Evolutionary conservation across 2,113 vertebrate genomes (phyloP).

Genomic region (Arvicanthis niloticus): DNA sequence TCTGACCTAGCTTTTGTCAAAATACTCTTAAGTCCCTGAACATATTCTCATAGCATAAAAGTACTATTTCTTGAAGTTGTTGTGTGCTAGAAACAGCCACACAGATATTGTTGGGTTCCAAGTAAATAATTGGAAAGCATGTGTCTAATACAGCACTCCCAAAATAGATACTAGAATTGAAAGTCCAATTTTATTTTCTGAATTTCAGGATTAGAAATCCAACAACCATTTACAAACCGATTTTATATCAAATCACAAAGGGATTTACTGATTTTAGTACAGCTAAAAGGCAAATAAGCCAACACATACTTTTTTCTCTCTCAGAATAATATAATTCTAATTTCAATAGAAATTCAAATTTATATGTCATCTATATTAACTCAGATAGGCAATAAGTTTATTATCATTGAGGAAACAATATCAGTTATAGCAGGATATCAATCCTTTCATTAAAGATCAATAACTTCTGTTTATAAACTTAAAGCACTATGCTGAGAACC

Average conservation of each 20-base stretch:
- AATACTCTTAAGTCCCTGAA: conserved; percentile 60
- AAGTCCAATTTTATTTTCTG: conserved; percentile 65
- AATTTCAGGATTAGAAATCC: conserved; percentile 67
- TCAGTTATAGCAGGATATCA: not conserved
- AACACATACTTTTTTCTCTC: conserved; percentile 24
- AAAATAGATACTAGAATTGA: conserved; percentile 67
- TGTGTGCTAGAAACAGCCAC: conserved; percentile 52
- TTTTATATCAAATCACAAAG: conserved; percentile 62
- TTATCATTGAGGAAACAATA: conserved; percentile 9
- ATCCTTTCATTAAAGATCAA: not conserved
- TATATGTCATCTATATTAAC: not conserved
- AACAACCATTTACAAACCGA: conserved; percentile 27
- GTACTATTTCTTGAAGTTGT: conserved; percentile 51
- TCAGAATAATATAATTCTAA: conserved; percentile 24
- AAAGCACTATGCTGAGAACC: not conserved
- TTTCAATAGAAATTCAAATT: conserved; percentile 41
- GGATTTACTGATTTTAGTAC: conserved; percentile 70
- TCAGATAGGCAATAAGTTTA: not conserved
- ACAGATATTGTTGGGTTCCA: conserved; percentile 41
- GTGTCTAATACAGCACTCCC: conserved; percentile 15
- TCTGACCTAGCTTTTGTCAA: conserved; percentile 74
- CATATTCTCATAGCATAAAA: conserved; percentile 68
- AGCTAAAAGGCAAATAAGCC: conserved; percentile 66
- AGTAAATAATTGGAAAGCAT: conserved; percentile 49
- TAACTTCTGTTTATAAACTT: conserved; percentile 24